Evolutionary conservation across 2,888 invertebrate species (phyloP).

Genomic region (Caenorhabditis becei): DNA sequence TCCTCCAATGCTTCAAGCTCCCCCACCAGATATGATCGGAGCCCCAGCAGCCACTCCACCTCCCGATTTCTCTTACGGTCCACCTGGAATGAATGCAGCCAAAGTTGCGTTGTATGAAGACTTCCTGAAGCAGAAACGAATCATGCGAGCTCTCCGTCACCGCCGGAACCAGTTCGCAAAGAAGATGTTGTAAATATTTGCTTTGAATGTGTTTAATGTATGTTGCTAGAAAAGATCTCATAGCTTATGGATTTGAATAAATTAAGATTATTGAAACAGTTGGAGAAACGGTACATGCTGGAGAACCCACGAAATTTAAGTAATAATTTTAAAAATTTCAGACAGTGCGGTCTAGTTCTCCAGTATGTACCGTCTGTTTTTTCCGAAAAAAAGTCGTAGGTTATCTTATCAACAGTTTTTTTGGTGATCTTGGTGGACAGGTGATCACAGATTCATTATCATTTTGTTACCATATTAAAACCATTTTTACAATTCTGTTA

Average conservation of each 20-base stretch:
- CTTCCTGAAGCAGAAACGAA: slow-evolving; percentile 50
- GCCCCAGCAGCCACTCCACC: slow-evolving; percentile 61
- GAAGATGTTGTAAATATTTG: slow-evolving; percentile 44
- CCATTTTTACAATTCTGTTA: too few relatives aligned
- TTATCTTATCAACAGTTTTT: too few relatives aligned
- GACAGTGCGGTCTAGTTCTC: too few relatives aligned
- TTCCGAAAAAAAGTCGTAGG: too few relatives aligned
- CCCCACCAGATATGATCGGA: slow-evolving; percentile 50
- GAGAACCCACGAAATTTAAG: too few relatives aligned
- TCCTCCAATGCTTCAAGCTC: slow-evolving; percentile 48
- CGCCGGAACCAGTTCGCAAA: slow-evolving; percentile 51
- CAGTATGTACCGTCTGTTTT: too few relatives aligned
- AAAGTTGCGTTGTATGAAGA: slow-evolving; percentile 40
- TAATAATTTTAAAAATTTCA: too few relatives aligned
- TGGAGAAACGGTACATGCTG: too few relatives aligned
- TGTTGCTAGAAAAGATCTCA: slow-evolving; percentile 33
- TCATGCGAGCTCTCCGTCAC: slow-evolving; percentile 48
- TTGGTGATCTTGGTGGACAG: too few relatives aligned
- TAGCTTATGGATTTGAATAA: background rate
- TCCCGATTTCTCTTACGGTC: slow-evolving; percentile 58
- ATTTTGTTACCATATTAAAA: too few relatives aligned
- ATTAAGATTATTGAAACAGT: background rate
- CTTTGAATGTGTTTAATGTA: background rate
- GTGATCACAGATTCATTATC: too few relatives aligned
- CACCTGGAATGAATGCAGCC: slow-evolving; percentile 54